Evolutionary conservation across 2,888 invertebrate genomes (phyloP).

Genomic region (Vandiemenella viatica): DNA sequence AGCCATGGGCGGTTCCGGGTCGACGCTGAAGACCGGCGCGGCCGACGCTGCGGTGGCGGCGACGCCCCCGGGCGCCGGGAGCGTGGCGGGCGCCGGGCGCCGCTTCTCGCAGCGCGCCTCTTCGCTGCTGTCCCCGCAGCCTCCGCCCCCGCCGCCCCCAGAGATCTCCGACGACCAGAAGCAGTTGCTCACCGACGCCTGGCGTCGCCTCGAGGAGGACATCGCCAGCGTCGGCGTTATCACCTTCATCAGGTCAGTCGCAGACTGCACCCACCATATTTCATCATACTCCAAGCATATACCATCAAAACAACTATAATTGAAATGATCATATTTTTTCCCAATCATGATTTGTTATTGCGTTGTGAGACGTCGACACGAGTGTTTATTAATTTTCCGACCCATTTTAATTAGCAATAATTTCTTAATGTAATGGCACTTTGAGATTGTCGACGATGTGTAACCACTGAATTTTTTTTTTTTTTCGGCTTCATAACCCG

Average conservation of each 20-base stretch:
- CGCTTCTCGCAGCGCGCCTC: neutral
- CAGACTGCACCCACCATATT: neutral
- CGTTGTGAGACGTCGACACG: too few relatives aligned
- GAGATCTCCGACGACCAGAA: constrained; percentile 26
- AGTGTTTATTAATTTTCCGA: too few relatives aligned
- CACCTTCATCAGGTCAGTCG: constrained; percentile 29
- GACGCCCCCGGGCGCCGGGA: too few relatives aligned
- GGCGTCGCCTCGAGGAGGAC: constrained; percentile 28
- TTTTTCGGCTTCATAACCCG: too few relatives aligned
- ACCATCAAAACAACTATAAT: too few relatives aligned
- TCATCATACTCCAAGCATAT: too few relatives aligned
- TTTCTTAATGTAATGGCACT: too few relatives aligned
- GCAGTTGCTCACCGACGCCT: constrained; percentile 26
- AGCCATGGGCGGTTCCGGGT: neutral
- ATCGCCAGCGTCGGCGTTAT: constrained; percentile 30
- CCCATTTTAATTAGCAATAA: too few relatives aligned
- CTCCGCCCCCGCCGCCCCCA: neutral
- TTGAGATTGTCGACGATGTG: too few relatives aligned
- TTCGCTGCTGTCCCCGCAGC: neutral
- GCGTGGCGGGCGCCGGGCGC: neutral
- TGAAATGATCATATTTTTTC: too few relatives aligned
- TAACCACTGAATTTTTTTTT: too few relatives aligned
- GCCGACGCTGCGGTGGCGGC: neutral
- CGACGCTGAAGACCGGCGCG: neutral
- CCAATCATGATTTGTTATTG: too few relatives aligned